phyloP scores from a whole-genome alignment of 2,113 vertebrate genomes.

The Dasyornis broadbenti region DNA sequence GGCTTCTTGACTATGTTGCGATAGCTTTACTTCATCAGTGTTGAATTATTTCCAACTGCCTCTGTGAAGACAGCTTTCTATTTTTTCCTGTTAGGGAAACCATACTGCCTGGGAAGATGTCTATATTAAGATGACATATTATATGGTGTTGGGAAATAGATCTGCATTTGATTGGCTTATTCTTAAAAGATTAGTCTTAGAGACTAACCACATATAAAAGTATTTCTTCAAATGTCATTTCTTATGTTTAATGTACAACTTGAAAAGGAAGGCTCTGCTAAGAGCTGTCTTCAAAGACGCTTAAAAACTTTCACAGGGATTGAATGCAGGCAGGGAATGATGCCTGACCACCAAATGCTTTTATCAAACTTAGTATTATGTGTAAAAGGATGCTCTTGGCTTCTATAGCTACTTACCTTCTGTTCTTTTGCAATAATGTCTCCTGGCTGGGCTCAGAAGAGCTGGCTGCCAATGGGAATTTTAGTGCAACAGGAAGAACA shows the following conservation, averaged over 20 bases:
- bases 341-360: not conserved
- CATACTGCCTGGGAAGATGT: not conserved
- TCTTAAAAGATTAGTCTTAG: not conserved
- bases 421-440: not conserved
- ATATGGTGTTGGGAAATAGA: not conserved
- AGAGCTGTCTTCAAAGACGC: not conserved
- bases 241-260: not conserved
- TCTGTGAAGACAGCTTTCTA: not conserved
- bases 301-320: not conserved
- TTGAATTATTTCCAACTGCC: not conserved
- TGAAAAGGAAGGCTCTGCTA: not conserved
- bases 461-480: not conserved
- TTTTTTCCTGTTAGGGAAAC: not conserved
- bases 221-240: constrained; percentile 8
- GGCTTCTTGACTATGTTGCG: not conserved
- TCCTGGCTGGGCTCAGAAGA: not conserved
- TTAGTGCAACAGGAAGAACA: not conserved
- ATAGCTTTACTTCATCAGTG: not conserved
- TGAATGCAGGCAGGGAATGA: not conserved
- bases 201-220: not conserved
- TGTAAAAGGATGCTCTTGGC: not conserved
- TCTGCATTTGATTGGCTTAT: not conserved
- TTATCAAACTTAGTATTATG: not conserved
- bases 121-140: not conserved
- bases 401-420: not conserved